Evolutionary conservation across 1,140 invertebrate species (phyloP).

Genomic region (Ladona fulva): DNA sequence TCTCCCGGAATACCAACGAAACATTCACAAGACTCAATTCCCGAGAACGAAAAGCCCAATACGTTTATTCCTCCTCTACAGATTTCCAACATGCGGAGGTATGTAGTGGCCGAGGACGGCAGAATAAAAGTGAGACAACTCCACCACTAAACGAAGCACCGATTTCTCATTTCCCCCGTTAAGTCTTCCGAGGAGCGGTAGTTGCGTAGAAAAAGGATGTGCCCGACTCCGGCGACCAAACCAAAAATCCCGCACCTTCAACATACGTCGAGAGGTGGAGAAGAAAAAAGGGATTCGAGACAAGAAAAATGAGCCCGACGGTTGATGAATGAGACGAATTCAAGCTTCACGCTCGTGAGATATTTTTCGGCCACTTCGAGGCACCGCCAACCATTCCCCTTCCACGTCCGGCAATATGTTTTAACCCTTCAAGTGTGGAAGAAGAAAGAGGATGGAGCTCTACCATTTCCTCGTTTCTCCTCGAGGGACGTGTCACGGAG

Average conservation of each 20-base stretch:
- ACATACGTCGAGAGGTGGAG: neutral
- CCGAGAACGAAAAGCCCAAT: neutral
- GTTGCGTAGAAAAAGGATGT: too few relatives aligned
- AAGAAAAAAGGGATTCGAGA: neutral
- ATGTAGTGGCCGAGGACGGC: neutral
- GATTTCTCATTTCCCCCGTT: neutral
- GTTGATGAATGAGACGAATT: neutral
- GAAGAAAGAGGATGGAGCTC: neutral
- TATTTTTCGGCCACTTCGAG: conserved; percentile 9
- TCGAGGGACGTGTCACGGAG: too few relatives aligned
- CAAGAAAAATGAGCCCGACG: neutral
- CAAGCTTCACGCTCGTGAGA: conserved; percentile 6
- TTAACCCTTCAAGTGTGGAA: neutral
- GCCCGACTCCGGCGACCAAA: too few relatives aligned
- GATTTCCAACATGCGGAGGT: neutral
- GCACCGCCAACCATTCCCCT: neutral
- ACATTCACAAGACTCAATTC: neutral
- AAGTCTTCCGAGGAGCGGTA: neutral
- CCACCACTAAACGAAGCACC: neutral
- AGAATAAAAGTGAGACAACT: too few relatives aligned
- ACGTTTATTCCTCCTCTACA: neutral
- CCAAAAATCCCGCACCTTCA: too few relatives aligned
- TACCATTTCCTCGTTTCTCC: too few relatives aligned
- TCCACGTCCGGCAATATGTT: neutral
- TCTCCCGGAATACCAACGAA: neutral